phyloP scores from a whole-genome alignment of 2,797 vertebrate species.

The Scomberomorus guttatus region DNA sequence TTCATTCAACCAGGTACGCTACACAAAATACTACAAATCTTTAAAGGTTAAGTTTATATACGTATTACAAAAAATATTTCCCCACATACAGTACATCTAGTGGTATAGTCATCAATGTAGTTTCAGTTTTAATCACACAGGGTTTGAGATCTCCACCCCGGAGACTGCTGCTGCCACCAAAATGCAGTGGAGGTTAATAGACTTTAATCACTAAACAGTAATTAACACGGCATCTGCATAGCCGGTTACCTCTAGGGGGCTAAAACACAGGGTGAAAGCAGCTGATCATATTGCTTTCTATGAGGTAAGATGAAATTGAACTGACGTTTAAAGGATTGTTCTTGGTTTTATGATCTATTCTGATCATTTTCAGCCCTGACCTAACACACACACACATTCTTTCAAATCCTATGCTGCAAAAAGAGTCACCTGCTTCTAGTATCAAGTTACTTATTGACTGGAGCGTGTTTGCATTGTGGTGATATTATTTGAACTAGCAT shows the following conservation, averaged over 20 bases:
- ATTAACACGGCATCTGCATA: too few relatives aligned
- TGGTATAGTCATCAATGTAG: not conserved
- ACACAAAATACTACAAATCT: not conserved
- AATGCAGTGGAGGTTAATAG: not conserved
- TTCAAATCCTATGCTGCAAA: not conserved
- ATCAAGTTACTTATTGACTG: not conserved
- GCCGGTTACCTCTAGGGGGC: too few relatives aligned
- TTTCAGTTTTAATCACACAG: not conserved
- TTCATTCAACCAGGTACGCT: not conserved
- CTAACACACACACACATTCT: not conserved
- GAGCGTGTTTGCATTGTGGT: not conserved
- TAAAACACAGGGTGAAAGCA: not conserved
- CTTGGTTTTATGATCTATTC: not conserved
- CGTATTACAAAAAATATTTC: not conserved
- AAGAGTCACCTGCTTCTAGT: not conserved
- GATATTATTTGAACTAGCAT: not conserved
- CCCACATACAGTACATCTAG: not conserved
- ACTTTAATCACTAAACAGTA: too few relatives aligned
- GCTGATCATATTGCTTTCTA: not conserved
- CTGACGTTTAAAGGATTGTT: too few relatives aligned
- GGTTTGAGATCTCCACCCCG: not conserved
- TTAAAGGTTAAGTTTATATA: not conserved
- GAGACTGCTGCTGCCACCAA: not conserved
- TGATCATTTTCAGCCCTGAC: too few relatives aligned
- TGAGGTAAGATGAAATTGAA: not conserved